Base-by-base conservation (phyloP, 2,797 vertebrate genomes). In the Zenarchopterus dispar region DNA sequence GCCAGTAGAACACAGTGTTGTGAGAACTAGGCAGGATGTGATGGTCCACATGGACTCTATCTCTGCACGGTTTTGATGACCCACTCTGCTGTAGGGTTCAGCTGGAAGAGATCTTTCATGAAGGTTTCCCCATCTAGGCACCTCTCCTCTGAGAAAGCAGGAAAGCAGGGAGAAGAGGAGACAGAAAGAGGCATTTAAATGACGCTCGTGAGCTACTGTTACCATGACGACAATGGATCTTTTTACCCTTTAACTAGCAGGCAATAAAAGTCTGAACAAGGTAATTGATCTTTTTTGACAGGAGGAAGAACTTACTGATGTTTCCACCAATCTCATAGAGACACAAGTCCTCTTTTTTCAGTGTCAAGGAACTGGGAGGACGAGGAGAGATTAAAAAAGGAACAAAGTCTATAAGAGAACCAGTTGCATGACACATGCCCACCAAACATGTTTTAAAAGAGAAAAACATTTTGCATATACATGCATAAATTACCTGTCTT, bases 61-160 rank as follows among this genome's bases (percentile, higher is more conserved):
- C 77, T 85, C 33, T 93, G 92, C 50, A 87, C 93, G 4, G 87
- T 46, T 88, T 94, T 98, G 85, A 99, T 97, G 89, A 99, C 93
- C 97, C 96, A 99, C 64, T 99, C 97, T 1, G 98, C 98, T 56
- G 92, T 88, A 0, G 98, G 97, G 87, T 99, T 99, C 65, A 99
- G 90, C 73, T 97, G 93, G 82, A 93, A 88, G 0, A 99, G 92
- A 84, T 97, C 96, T 84, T 96, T 97, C 97, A 99, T 98, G 56
- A 95, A 96, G 0, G 97, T 95, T 52, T 96, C 93, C 7, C 91
- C 93, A 59, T 98, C 94, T 2, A 99, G 93, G 73, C 96, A 97
- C 44, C 97, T 94, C 67, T 98, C 97, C 73, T 95, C 97, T 99
- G 50, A 23, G 13, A 39, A 3, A 16, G 13, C 11, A 39, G 36